Conservation (phyloP, 2,888 invertebrate genomes). For the Embidobia sp. region DNA sequence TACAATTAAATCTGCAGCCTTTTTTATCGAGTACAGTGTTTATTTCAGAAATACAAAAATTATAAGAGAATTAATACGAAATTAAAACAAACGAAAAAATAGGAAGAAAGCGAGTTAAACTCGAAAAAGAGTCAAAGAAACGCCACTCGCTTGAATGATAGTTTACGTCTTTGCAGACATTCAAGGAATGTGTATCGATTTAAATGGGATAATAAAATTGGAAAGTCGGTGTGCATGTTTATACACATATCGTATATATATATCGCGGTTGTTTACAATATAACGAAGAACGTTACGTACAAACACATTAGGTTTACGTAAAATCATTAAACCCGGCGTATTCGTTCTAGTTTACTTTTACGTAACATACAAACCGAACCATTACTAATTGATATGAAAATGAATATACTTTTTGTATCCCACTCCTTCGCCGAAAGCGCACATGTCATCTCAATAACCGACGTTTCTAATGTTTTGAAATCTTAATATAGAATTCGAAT, state of each 20-base stretch:
- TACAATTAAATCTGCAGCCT: no score
- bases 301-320: constrained; percentile 53
- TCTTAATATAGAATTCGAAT: constrained; percentile 50
- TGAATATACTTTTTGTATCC: constrained; percentile 27
- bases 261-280: constrained; percentile 17
- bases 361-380: constrained; percentile 47
- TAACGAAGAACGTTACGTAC: constrained; percentile 37
- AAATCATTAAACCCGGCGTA: constrained; percentile 43
- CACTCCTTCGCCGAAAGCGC: constrained; percentile 28
- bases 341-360: constrained; percentile 59
- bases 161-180: no score
- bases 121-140: no score
- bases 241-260: background rate
- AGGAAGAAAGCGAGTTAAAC: no score
- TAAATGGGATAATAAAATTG: constrained; percentile 33
- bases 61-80: no score
- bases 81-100: no score
- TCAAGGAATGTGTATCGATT: constrained; percentile 40
- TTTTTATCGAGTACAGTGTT: no score
- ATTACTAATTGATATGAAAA: constrained; percentile 61
- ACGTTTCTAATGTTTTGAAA: constrained; percentile 60
- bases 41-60: no score
- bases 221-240: constrained; percentile 25
- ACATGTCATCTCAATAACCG: constrained; percentile 56
- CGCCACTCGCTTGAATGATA: no score